Percentiles rank a stretch among this genome's conserved stretches.
Conservation (phyloP, 2,888 invertebrate species). For the Punctoribates punctum region DNA sequence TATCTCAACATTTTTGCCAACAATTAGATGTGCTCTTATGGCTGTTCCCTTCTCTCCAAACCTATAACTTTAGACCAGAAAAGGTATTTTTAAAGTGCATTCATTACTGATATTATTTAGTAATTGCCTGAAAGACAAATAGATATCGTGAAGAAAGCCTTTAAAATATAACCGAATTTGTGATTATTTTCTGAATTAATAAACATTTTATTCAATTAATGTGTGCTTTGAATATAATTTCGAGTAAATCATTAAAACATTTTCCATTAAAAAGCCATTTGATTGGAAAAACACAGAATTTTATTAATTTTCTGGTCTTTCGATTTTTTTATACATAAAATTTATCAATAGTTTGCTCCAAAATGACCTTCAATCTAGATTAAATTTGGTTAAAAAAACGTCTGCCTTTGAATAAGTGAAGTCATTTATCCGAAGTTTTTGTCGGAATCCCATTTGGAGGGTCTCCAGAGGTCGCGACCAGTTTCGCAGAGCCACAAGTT, state of each 20-base stretch:
- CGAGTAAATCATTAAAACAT: no score
- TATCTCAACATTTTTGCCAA: neutral
- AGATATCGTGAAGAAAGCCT: neutral
- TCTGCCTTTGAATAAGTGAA: no score
- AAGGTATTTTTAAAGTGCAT: neutral
- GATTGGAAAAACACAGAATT: no score
- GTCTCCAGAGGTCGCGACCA: neutral
- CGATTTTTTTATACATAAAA: no score
- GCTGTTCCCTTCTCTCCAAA: neutral
- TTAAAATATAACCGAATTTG: no score
- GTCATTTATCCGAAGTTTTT: neutral
- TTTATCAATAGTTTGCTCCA: no score
- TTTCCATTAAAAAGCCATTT: no score
- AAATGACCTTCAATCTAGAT: no score
- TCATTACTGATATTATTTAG: neutral
- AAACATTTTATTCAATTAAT: neutral
- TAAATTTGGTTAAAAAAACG: no score
- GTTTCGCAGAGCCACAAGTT: neutral
- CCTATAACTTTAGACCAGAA: neutral
- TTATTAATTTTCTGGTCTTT: no score
- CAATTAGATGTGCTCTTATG: neutral
- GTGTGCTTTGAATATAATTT: no score
- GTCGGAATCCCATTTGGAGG: neutral
- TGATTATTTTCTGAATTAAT: no score
- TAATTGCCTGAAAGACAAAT: conserved; percentile 6